Evolutionary conservation across 2,797 vertebrate genomes (phyloP).

Genomic region (Scleropages formosus): DNA sequence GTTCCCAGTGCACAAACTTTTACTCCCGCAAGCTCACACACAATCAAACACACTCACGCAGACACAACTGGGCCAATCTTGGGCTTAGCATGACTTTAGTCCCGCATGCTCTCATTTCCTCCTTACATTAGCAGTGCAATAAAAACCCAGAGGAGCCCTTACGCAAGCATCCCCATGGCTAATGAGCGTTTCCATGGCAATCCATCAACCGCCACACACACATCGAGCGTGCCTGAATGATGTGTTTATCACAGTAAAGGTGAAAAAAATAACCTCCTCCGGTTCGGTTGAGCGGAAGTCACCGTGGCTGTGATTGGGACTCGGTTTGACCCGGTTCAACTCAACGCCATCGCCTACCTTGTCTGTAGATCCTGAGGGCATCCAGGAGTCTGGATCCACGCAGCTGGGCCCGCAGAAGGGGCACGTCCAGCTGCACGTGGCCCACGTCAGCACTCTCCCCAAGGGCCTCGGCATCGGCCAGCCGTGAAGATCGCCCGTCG

Average conservation of each 20-base stretch:
- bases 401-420: conserved; percentile 86
- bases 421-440: conserved; percentile 87
- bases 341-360: conserved; percentile 88
- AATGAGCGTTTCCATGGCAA: conserved; percentile 2
- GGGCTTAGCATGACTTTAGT: neutral
- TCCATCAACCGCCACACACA: neutral
- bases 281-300: neutral
- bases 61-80: neutral
- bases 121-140: neutral
- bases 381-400: conserved; percentile 88
- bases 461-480: conserved; percentile 75
- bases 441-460: conserved; percentile 83
- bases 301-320: neutral
- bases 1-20: neutral
- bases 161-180: neutral
- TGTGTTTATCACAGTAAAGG: neutral
- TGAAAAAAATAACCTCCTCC: neutral
- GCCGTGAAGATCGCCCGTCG: conserved; percentile 64
- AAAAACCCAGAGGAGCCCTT: neutral
- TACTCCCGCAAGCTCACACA: neutral
- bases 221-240: neutral
- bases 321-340: neutral
- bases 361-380: conserved; percentile 90
- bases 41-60: too few relatives aligned
- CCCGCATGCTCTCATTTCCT: neutral